Base-by-base conservation (phyloP, 2,113 vertebrate species). In the Morone chrysops region DNA sequence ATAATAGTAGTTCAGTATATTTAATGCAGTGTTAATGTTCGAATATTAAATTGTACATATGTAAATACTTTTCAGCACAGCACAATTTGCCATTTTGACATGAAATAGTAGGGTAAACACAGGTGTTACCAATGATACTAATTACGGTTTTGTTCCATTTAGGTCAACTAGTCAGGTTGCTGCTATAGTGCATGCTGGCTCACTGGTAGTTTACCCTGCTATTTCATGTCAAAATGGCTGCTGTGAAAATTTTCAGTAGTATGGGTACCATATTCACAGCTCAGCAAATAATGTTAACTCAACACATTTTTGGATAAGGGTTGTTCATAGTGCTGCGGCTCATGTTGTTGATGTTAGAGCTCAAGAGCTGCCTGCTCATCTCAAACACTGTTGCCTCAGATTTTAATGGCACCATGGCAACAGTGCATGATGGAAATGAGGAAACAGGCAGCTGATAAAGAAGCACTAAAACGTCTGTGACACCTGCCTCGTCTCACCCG, bases 381-480 rank as follows among this genome's bases (percentile, higher is more conserved):
- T 68, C 47, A 82, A 67, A 50, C 41, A 56, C 25, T 50, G 43
- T 36, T 47, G 17, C 53, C 47, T 71, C 53, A 12, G 10, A 74
- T 70, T 70, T 53, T 61, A 73, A 51, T 38, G 65, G 72, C 72
- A 45, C 73, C 81, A 81, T 73, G 63, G 69, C 69, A 70, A 87
- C 77, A n/a, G 22, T 40, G 41, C n/a, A 40, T 62, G 40, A 78
- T 73, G 69, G 62, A 83, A 40, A 51, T 31, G 43, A 53, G 31
- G 62, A 59, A 50, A 61, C 31, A 59, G 41, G 13, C 65, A 40
- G 5, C 41, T 53, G 72, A 72, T 63, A 38, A 70, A 62, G 50
- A 68, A 51, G 62, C 54, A 53, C 61, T 77, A n/a, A 62, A 74
- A 68, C 2, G 11, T 18, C 18, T 56, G 16, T 4, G 20, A 65